Evolutionary conservation across 2,113 vertebrate genomes (phyloP), one percentile per base, ranked within the genome.

Genomic region (Anguilla rostrata): DNA sequence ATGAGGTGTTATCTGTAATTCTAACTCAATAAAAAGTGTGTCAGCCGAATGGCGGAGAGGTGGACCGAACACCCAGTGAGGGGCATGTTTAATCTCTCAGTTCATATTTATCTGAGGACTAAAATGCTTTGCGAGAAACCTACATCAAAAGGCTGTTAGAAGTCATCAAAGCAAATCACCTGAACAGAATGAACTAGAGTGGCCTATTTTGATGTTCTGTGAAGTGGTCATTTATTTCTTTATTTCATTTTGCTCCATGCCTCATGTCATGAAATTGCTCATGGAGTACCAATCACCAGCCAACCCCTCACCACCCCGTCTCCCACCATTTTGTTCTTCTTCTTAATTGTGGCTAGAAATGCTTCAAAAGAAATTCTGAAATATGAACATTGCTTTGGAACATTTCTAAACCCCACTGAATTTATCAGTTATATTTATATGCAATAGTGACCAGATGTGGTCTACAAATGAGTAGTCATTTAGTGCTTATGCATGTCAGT

Each of bases 131-230:
- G 93, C 92, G 89, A 88, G 89, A 93, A 91, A 90, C 94, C 92
- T 86, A 94, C 93, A 94, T 96, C 94, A 96, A 96, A 97, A 92
- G 91, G 86, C 91, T 95, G 94, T 96, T 94, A 95, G 93, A 95
- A 94, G 90, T 93, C 94, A 94, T 95, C 90, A 93, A 95, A 95
- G 92, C 92, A 94, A 93, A 87, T 85, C 84, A 93, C 79, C 86
- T 79, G 78, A 90, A 93, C 92, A 84, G 86, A 91, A 90, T 88
- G 82, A 89, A 88, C 88, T 85, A 90, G 82, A 86, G 41, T 85
- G 85, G 88, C 88, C 85, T 92, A 91, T 93, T 93, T 92, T 87
- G 87, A 91, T 92, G 90, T 88, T 84, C 81, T 84, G 26, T 89
- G 89, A 92, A 93, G 87, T 90, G 90, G 86, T 93, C 88, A 88